Evolutionary conservation across 2,797 vertebrate genomes (phyloP), one percentile per base, ranked within the genome.

Genomic region (Varecia variegata): DNA sequence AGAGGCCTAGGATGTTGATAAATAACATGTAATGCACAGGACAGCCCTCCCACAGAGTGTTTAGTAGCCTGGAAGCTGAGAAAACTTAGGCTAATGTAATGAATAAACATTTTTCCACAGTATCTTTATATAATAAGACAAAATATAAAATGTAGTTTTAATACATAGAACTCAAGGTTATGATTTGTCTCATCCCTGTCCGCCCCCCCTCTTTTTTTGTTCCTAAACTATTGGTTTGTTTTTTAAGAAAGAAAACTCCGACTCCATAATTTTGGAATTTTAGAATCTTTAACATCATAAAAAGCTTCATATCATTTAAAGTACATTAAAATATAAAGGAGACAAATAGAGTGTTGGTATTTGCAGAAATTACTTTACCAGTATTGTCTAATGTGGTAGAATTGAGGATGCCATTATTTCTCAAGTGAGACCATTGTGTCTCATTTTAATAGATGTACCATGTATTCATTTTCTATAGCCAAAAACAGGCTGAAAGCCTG

Each of bases 391-490:
- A 56, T 62, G 21, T 5, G 1, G n/a, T 73, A 83, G 25, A 92
- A 54, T 58, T 18, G n/a, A 47, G 32, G 62, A 86, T 73, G 60
- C 0, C 15, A 0, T 2, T 1, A 23, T 87, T 96, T 97, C 73
- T 95, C 21, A 1, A 56, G 4, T 21, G 60, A 83, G 11, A 88
- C n/a, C 43, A 0, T 93, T 86, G 54, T 87, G 65, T 94, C 68
- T 76, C 86, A 45, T 76, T 84, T 96, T 95, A 96, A 95, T 35
- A 40, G 70, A 47, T 40, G 45, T 13, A 67, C 20, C 82, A 60
- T 35, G 30, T 68, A 94, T 84, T 93, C 86, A 90, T 65, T 95
- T 95, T 94, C 50, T 89, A 35, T 38, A 92, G 54, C 80, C 73
- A 43, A 35, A 58, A 13, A 79, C 56, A 82, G 60, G 90, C 70